Conservation (phyloP, 2,113 vertebrate genomes). For the Zosterops pallidus region DNA sequence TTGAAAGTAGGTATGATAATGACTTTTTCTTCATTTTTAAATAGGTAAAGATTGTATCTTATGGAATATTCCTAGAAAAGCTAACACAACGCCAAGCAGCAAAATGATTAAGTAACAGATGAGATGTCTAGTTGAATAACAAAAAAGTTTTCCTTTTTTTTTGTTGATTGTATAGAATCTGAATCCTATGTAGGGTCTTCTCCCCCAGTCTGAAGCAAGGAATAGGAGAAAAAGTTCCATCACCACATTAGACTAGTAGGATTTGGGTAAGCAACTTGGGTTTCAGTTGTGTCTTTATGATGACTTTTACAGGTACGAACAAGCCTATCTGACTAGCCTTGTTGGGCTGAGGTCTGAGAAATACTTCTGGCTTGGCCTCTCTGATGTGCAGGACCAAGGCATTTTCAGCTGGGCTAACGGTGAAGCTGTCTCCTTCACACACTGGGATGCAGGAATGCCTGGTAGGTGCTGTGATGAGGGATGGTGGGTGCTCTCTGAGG, state of each 20-base stretch:
- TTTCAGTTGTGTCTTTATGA: neutral
- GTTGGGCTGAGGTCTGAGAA: constrained; percentile 87
- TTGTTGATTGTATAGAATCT: neutral
- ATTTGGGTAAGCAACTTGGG: neutral
- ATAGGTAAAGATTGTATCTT: neutral
- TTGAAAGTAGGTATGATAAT: constrained; percentile 80
- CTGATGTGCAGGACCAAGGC: constrained; percentile 73
- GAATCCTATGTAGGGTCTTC: neutral
- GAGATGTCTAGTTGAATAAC: neutral
- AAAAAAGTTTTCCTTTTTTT: neutral
- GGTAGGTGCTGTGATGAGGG: constrained; percentile 62
- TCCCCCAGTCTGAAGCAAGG: neutral
- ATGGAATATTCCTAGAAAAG: neutral
- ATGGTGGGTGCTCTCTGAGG: neutral
- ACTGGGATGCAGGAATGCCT: constrained; percentile 89
- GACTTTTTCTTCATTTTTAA: neutral
- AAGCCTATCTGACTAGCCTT: constrained; percentile 87
- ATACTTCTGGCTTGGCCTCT: constrained; percentile 91
- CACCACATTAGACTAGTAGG: neutral
- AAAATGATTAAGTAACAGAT: neutral
- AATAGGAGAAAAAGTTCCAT: neutral
- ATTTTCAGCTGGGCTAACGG: constrained; percentile 80
- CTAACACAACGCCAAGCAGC: neutral
- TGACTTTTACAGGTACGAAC: constrained; percentile 82
- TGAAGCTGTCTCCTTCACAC: constrained; percentile 79